A percentile compares a stretch with the other conserved stretches of the same genome.
phyloP scores from a whole-genome alignment of 2,888 invertebrate genomes.

The Nipponacmea schrenckii region DNA sequence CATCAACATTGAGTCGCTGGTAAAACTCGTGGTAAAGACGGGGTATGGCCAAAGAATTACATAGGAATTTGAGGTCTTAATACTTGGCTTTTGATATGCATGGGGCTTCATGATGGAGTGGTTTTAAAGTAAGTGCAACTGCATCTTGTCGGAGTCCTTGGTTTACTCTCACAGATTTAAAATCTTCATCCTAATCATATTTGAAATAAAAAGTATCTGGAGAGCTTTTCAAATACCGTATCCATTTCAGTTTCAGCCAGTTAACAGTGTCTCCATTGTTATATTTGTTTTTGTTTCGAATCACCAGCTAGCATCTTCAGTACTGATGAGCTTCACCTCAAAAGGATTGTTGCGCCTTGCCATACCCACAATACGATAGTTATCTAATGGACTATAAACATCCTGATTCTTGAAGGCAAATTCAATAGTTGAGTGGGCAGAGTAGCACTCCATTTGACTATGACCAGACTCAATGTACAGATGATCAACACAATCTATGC shows the following conservation, averaged over 20 bases:
- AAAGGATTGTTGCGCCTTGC: not conserved
- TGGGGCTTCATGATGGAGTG: no score
- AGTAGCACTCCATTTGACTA: not conserved
- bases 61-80: no score
- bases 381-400: not conserved
- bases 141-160: no score
- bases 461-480: not conserved
- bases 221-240: not conserved
- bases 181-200: no score
- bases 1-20: no score
- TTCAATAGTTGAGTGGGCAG: not conserved
- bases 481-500: not conserved
- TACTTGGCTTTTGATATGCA: no score
- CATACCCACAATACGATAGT: not conserved
- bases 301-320: no score
- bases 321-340: no score
- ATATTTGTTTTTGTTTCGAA: not conserved
- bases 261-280: not conserved
- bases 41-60: no score
- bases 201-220: not conserved
- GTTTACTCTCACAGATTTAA: no score
- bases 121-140: no score
- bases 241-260: not conserved
- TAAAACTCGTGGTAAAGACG: no score
- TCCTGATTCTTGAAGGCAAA: not conserved